Percentiles rank a stretch among this genome's conserved stretches.
phyloP scores from a whole-genome alignment of 2,888 invertebrate genomes.

The Rhimphoctona megacephalus region DNA sequence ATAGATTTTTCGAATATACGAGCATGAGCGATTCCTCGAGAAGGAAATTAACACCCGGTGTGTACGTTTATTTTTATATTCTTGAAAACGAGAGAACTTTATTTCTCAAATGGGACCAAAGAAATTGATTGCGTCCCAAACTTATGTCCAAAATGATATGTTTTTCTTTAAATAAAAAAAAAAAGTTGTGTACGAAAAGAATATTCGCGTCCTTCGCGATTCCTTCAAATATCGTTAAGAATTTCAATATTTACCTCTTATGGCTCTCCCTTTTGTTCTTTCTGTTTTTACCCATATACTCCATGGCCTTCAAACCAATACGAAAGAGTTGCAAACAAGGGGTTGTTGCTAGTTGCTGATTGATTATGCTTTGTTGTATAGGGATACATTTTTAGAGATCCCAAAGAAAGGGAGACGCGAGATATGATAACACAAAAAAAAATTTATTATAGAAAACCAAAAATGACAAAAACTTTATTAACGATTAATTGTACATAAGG shows the following conservation, averaged over 20 bases:
- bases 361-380: too few relatives aligned
- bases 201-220: not conserved
- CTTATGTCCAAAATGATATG: not conserved
- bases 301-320: not conserved
- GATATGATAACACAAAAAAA: too few relatives aligned
- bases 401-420: too few relatives aligned
- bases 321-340: not conserved
- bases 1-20: not conserved
- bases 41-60: not conserved
- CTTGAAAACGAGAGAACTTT: too few relatives aligned
- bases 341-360: too few relatives aligned
- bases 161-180: not conserved
- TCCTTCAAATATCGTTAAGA: constrained; percentile 31
- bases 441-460: too few relatives aligned
- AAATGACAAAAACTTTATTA: too few relatives aligned
- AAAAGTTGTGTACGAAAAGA: not conserved
- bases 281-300: not conserved
- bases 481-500: too few relatives aligned
- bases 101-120: not conserved
- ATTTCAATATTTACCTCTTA: constrained; percentile 50
- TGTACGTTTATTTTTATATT: not conserved
- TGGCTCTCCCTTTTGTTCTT: not conserved
- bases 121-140: not conserved
- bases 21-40: not conserved
- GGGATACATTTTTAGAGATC: too few relatives aligned